Percentiles rank a stretch among this genome's conserved stretches.
Conservation (phyloP, 2,113 vertebrate genomes). For the Jaculus jaculus region DNA sequence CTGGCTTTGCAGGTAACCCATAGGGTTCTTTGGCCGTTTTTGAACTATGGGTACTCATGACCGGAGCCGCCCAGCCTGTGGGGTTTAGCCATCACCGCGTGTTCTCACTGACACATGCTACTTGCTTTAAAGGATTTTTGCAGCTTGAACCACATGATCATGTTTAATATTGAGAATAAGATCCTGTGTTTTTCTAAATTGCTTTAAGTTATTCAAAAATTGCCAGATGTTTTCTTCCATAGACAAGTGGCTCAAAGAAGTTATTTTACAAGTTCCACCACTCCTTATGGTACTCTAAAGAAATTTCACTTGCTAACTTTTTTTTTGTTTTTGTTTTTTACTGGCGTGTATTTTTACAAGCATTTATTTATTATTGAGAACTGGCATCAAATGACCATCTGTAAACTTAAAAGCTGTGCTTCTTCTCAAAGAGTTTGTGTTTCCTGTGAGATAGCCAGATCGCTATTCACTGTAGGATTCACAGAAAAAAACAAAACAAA, state of each 20-base stretch:
- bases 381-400: background rate
- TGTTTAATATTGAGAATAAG: background rate
- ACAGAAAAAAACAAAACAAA: background rate
- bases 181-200: background rate
- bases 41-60: background rate
- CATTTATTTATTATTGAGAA: background rate
- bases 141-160: background rate
- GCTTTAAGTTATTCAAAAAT: background rate
- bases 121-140: background rate
- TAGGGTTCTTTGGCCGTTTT: background rate
- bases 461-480: background rate
- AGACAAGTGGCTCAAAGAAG: background rate
- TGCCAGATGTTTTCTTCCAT: background rate
- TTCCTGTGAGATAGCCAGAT: background rate
- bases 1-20: background rate
- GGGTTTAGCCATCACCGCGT: background rate
- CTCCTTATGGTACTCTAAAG: background rate
- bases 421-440: background rate
- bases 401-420: background rate
- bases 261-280: background rate
- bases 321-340: background rate
- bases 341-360: background rate
- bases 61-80: background rate
- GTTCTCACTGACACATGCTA: background rate
- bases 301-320: background rate